Conservation (phyloP, 1,140 invertebrate species). For the Diploscapter pachys region DNA sequence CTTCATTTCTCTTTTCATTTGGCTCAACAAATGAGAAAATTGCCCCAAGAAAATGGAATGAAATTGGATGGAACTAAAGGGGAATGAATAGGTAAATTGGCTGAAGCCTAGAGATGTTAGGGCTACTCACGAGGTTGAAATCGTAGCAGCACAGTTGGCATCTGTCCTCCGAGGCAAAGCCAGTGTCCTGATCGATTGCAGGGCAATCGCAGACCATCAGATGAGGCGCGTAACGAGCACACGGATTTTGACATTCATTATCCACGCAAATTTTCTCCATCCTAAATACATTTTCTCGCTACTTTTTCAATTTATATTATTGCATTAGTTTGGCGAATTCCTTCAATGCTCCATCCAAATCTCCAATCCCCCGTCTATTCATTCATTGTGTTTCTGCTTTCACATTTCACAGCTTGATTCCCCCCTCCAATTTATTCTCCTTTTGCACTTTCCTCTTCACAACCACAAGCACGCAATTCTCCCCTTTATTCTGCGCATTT, state of each 20-base stretch:
- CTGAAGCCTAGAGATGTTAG: too few species aligned
- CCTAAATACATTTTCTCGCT: constrained; percentile 33
- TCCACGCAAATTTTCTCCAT: constrained; percentile 58
- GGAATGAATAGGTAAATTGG: neutral
- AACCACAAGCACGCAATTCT: neutral
- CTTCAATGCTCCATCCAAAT: too few species aligned
- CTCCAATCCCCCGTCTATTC: too few species aligned
- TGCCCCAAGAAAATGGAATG: too few species aligned
- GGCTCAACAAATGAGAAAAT: too few species aligned
- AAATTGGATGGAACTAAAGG: neutral
- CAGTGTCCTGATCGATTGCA: constrained; percentile 55
- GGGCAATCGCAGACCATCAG: constrained; percentile 58
- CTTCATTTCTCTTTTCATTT: too few species aligned
- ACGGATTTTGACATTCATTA: constrained; percentile 57
- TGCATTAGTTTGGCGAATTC: too few species aligned
- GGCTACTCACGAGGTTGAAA: constrained; percentile 50
- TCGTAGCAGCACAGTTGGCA: constrained; percentile 58
- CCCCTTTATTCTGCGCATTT: constrained; percentile 3
- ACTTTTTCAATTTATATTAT: too few species aligned
- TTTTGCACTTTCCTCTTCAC: too few species aligned
- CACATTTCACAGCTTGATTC: too few species aligned
- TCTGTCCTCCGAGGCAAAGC: constrained; percentile 56
- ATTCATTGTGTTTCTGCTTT: too few species aligned
- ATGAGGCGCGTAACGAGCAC: constrained; percentile 53
- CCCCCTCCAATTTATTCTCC: too few species aligned